phyloP scores from a whole-genome alignment of 2,888 invertebrate species.

The Physocephala rufipes region DNA sequence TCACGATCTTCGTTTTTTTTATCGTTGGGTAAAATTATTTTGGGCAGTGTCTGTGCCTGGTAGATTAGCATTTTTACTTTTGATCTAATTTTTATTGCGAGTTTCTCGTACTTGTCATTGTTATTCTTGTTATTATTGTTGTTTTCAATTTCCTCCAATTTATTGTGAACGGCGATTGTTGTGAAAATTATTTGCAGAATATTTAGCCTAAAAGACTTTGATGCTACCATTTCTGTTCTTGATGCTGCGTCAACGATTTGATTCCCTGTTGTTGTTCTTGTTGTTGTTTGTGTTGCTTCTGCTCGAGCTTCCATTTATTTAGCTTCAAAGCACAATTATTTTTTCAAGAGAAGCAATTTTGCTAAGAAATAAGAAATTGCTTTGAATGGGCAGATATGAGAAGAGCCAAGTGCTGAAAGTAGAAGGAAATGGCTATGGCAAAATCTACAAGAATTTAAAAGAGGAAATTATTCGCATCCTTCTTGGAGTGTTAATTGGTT shows the following conservation, averaged over 20 bases:
- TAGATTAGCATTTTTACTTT: background rate
- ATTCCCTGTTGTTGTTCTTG: constrained; percentile 30
- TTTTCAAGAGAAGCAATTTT: background rate
- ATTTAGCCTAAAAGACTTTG: background rate
- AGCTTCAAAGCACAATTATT: background rate
- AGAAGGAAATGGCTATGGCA: background rate
- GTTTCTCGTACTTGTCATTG: background rate
- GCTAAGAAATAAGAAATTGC: background rate
- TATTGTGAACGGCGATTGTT: constrained; percentile 3
- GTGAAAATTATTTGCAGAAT: background rate
- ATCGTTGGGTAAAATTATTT: background rate
- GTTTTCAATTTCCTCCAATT: constrained; percentile 10
- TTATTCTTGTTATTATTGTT: constrained; percentile 13
- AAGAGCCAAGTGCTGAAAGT: background rate
- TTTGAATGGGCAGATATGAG: no score
- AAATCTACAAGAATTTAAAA: background rate
- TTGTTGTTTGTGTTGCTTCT: constrained; percentile 40
- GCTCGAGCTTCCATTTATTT: background rate
- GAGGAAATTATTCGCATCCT: background rate
- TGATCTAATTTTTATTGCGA: background rate
- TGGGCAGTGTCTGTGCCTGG: no score
- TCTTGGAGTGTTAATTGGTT: constrained; percentile 14
- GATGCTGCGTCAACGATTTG: no score
- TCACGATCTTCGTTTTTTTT: constrained; percentile 25
- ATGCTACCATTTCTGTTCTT: background rate